Evolutionary conservation across 2,888 invertebrate species (phyloP), one percentile per base, ranked within the genome.

Genomic region (Drosophila testacea): DNA sequence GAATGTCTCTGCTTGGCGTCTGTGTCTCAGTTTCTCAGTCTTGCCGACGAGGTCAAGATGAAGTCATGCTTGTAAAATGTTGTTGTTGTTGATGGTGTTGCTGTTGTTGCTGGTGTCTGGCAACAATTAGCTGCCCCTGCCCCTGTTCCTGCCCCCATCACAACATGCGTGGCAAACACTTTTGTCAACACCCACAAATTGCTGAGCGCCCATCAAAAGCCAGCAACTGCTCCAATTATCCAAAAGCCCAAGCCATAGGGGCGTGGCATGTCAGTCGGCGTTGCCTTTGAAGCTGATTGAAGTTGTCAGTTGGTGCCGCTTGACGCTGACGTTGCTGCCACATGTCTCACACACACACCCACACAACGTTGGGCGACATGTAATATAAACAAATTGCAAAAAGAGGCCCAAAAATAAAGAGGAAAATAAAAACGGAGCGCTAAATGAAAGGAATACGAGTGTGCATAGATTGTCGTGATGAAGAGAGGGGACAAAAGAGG

Each of bases 171-270:
- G 50, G 50, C 73, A 51, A 65, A 56, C 54, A 68, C 80, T 81
- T 87, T 87, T 85, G 88, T 83, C 88, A 88, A 88, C 86, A 83
- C 88, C 86, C 88, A 83, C 80, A 82, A 66, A 68, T 60, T 61
- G 57, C 51, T 41, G 46, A 55, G 57, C 57, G 50, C 70, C 56
- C 54, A 56, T 13, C 60, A 34, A 56, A 56, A 48, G 36, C 4
- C 28, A 30, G 36, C 54, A 46, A 44, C 72, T 78, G 81, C 87
- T 83, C 87, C 81, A 83, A 86, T 86, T 88, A 86, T 52, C 52
- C 30, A 75, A 77, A 71, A 50, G 48, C 39, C 56, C 10, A 69
- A 36, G 44, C 38, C 65, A 44, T 9, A 22, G 22, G 85, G 82
- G 82, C 82, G 82, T 83, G 88, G 86, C 82, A 72, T 46, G 48